phyloP scores from a whole-genome alignment of 2,797 vertebrate genomes.

The Nyctibius grandis region DNA sequence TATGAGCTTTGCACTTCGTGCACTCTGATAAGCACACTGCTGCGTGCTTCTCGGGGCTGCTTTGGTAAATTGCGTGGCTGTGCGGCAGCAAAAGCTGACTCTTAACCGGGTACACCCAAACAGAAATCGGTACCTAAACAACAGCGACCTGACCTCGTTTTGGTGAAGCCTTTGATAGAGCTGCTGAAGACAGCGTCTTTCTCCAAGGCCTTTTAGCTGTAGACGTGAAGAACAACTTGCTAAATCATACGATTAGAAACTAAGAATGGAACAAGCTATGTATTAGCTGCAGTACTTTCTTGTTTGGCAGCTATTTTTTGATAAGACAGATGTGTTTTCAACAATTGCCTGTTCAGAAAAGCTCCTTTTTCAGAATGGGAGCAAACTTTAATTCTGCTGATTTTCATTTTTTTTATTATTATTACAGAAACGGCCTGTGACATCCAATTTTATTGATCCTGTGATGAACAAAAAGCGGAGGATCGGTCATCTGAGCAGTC shows the following conservation, averaged over 20 bases:
- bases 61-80: neutral
- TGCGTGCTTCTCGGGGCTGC: neutral
- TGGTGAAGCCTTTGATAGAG: neutral
- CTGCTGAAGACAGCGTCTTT: neutral
- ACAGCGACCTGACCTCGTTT: fast-evolving
- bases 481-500: slow-evolving; percentile 84
- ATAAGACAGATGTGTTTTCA: neutral
- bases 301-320: neutral
- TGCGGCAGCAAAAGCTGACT: neutral
- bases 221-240: neutral
- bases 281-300: neutral
- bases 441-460: slow-evolving; percentile 82
- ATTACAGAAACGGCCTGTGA: slow-evolving; percentile 79
- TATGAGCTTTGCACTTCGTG: neutral
- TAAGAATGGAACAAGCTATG: neutral
- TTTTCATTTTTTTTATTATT: neutral
- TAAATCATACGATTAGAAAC: neutral
- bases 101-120: fast-evolving
- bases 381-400: neutral
- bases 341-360: neutral
- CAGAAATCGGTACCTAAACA: neutral
- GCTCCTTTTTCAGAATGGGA: neutral
- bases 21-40: neutral
- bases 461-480: slow-evolving; percentile 86
- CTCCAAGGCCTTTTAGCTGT: neutral